Evolutionary conservation across 2,888 invertebrate genomes (phyloP).

Genomic region (Neoascia interrupta): DNA sequence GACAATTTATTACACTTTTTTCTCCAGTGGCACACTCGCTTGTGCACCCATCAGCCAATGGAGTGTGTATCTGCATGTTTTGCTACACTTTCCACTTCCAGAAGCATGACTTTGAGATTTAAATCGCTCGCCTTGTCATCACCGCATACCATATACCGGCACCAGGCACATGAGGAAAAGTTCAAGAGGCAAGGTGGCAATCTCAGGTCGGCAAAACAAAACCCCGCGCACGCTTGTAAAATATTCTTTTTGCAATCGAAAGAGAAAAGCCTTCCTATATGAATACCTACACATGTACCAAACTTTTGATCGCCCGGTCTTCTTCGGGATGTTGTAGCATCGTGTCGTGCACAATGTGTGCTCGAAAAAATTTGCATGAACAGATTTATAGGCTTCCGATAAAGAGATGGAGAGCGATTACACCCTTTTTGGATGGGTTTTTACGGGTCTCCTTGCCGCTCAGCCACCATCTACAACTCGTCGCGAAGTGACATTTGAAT

Average conservation of each 20-base stretch:
- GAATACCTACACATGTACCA: neutral
- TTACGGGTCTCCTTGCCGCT: conserved; percentile 12
- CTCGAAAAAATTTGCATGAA: conserved; percentile 63
- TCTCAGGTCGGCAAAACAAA: conserved; percentile 38
- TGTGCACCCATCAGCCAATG: conserved; percentile 14
- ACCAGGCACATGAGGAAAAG: conserved; percentile 3
- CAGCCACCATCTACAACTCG: conserved; percentile 18
- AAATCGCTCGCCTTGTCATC: conserved; percentile 66
- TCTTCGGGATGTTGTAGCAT: conserved; percentile 49
- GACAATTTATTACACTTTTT: no score
- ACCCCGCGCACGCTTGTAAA: conserved; percentile 57
- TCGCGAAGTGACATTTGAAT: conserved; percentile 68
- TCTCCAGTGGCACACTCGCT: conserved; percentile 2
- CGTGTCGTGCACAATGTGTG: conserved; percentile 49
- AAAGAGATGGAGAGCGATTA: conserved; percentile 70
- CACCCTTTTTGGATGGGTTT: conserved; percentile 69
- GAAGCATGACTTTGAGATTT: conserved; percentile 66
- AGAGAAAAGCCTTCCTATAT: conserved; percentile 21
- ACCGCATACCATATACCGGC: conserved; percentile 14
- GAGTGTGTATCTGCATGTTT: conserved; percentile 65
- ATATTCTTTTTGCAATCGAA: conserved; percentile 48
- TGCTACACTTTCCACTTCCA: conserved; percentile 67
- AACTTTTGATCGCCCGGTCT: conserved; percentile 42
- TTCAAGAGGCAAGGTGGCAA: neutral
- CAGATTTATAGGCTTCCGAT: conserved; percentile 70